phyloP scores from a whole-genome alignment of 2,113 vertebrate genomes.

The Otus sunia region DNA sequence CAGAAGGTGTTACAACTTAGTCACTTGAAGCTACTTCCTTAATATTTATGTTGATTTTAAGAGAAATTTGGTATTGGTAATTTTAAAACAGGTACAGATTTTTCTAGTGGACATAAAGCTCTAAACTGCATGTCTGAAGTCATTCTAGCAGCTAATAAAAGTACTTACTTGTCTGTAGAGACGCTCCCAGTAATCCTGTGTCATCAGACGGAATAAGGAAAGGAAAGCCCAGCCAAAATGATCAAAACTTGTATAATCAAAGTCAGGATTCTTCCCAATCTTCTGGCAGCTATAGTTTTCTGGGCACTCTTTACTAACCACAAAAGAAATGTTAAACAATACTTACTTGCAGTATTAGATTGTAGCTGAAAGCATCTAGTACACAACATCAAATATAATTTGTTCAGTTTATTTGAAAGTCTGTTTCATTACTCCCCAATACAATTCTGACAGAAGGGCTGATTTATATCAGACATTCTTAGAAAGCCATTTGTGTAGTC shows the following conservation, averaged over 20 bases:
- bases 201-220: conserved; percentile 93
- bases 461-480: background rate
- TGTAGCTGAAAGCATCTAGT: background rate
- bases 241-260: conserved; percentile 94
- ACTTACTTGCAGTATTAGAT: background rate
- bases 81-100: background rate
- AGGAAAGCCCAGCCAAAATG: conserved; percentile 94
- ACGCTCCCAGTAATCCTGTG: conserved; percentile 92
- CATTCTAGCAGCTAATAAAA: background rate
- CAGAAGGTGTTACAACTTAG: background rate
- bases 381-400: background rate
- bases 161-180: conserved; percentile 89
- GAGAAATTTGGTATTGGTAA: background rate
- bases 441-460: background rate
- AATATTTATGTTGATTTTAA: background rate
- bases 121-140: background rate
- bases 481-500: background rate
- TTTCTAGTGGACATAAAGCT: background rate
- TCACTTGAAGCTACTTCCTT: background rate
- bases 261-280: conserved; percentile 84
- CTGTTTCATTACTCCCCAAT: background rate
- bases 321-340: background rate
- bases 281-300: conserved; percentile 79
- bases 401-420: background rate
- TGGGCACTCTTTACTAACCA: conserved; percentile 74